Base-by-base conservation (phyloP, 2,888 invertebrate genomes). In the Acleris emargana region DNA sequence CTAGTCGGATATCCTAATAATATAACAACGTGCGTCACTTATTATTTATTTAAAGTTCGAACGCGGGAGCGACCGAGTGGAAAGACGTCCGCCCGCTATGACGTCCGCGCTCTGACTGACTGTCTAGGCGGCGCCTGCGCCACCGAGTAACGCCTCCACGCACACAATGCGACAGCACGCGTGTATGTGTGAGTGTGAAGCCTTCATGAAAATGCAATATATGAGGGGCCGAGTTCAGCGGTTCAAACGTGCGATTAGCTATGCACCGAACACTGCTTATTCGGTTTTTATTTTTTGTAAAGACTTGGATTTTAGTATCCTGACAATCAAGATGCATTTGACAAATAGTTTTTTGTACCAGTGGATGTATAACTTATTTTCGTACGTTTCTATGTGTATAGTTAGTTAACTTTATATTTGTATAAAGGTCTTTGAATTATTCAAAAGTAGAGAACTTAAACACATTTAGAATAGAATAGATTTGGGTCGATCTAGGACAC, bases 141-240 rank as follows among this genome's bases (percentile, higher is more conserved):
- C 69, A 71, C 72, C 70, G 74, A 81, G 81, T 70, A 80, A 82
- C 88, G 87, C 87, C 86, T 86, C 79, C 79, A 83, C 85, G 32
- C 84, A 83, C 84, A 83, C 86, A 76, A 45, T 62, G 55, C 66
- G 69, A 64, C 61, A 64, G 62, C 55, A 28, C 54, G 71, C 68
- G 71, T 73, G 75, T 70, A 75, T 75, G 75, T 66, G 78, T 72
- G 67, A 57, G 75, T 72, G 22, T 75, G 70, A 79, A 86, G 78
- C 84, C 86, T 88, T 84, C 87, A 83, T 89, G 87, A 89, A 89
- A 89, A 87, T 88, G 84, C 84, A 86, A 75, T 72, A 74, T 76
- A 74, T 79, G 72, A 69, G 77, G 42, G 49, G 64, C 42, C 58
- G 64, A 45, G 64, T 61, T 66, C 66, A 66, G 61, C 57, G 52